phyloP scores from a whole-genome alignment of 2,113 vertebrate species.

The Struthio camelus region DNA sequence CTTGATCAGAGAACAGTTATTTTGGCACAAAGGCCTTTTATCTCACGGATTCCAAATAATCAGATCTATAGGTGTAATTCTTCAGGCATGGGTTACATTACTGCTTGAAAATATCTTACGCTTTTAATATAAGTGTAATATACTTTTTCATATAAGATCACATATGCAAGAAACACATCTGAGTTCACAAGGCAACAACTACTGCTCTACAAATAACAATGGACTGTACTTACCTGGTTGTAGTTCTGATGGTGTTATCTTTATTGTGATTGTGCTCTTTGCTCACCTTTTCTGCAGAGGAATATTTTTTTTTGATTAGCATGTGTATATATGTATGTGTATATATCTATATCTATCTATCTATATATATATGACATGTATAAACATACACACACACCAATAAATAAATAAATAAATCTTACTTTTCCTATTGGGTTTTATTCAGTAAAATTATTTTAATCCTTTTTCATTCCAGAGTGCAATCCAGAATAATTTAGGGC shows the following conservation, averaged over 20 bases:
- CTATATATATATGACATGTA: too few relatives aligned
- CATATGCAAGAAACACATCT: neutral
- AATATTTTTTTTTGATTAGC: conserved; percentile 25
- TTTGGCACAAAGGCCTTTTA: neutral
- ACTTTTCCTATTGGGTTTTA: neutral
- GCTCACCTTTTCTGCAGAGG: conserved; percentile 94
- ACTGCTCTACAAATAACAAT: neutral
- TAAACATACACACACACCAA: neutral
- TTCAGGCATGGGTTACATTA: neutral
- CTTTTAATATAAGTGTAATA: too few relatives aligned
- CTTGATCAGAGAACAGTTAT: neutral
- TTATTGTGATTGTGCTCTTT: conserved; percentile 96
- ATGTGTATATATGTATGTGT: neutral
- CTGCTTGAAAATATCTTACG: neutral
- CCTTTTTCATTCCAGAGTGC: neutral
- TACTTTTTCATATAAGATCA: neutral
- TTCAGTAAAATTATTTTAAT: neutral
- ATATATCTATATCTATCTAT: too few relatives aligned
- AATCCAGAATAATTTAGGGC: neutral
- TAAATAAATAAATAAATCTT: neutral
- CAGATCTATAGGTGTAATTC: neutral
- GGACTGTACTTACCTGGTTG: conserved; percentile 83
- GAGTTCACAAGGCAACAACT: neutral
- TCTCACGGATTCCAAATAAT: neutral
- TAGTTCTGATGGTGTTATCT: conserved; percentile 87